Percentiles rank a stretch among this genome's conserved stretches.
Conservation (phyloP, 2,113 vertebrate species). For the Hippocampus abdominalis region DNA sequence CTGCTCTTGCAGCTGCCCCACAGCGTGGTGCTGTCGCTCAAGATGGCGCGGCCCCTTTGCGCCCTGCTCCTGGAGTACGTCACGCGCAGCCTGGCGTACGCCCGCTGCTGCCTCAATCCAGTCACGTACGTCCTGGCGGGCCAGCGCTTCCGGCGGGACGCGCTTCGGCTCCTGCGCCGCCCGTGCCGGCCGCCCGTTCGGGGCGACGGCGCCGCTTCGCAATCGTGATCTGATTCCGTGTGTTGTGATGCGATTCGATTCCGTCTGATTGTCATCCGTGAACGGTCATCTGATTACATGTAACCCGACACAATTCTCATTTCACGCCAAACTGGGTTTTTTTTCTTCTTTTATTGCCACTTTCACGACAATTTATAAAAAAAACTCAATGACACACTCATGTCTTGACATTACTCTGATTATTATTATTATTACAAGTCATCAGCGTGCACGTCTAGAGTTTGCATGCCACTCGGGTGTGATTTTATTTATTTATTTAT, state of each 20-base stretch:
- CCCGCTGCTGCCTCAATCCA: constrained; percentile 90
- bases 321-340: not conserved
- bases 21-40: constrained; percentile 76
- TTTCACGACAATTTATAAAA: not conserved
- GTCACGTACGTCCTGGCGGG: constrained; percentile 87
- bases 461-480: not conserved
- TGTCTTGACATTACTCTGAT: not conserved
- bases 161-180: constrained; percentile 39
- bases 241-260: too few species aligned
- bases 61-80: constrained; percentile 74
- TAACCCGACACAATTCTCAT: not conserved
- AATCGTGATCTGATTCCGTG: not conserved
- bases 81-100: constrained; percentile 80
- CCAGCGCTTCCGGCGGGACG: constrained; percentile 83
- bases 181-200: not conserved
- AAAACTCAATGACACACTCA: not conserved
- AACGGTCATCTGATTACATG: too few species aligned
- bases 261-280: too few species aligned
- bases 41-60: constrained; percentile 72
- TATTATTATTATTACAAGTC: not conserved
- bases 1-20: constrained; percentile 86
- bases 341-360: not conserved
- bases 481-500: not conserved
- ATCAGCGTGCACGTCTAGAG: not conserved
- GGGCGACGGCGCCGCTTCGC: not conserved